Evolutionary conservation across 2,797 vertebrate species (phyloP), one percentile per base, ranked within the genome.

Genomic region (Leptatherina wallacei): DNA sequence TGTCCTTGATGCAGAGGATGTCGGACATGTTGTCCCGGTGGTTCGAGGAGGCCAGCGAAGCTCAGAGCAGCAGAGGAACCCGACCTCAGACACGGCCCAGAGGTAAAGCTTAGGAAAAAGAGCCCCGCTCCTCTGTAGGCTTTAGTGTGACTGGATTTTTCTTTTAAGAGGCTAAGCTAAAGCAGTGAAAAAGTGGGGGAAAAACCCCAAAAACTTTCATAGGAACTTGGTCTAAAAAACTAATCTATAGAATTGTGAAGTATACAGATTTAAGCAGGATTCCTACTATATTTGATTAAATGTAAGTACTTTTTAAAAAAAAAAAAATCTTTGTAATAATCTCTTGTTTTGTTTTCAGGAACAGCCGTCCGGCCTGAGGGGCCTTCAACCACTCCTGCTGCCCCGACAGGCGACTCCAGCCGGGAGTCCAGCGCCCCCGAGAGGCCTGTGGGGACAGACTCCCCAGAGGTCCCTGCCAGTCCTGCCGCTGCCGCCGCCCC

Each of bases 1-100:
- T 98, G 5, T 99, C 97, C 42, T 85, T 99, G 91, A 99, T 99
- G 98, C 98, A 99, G 96, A 96, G 98, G 88, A 99, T 99, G 98
- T 99, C 98, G 0, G 98, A 99, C 87, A 98, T 99, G 97, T 89
- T 99, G 80, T 99, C 98, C 13, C 94, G 98, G 47, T 99, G 98
- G 98, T 99, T 99, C 79, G 98, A 99, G 90, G 98, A 99, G 91
- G 98, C 98, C 84, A 99, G 97, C 24, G 98, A 99, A 84, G 97
- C 97, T 47, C 98, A 99, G 88, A 95, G 94, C 93, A 97, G 91
- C 87, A 94, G 98, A 88, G 89, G 96, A 68, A 94, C 95, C 40
- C 95, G 96, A 40, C 96, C 95, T 75, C 95, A 97, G 83, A 87
- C 96, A 1, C 94, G 95, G n/a, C 94, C 96, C 73, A 93, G 96